Percentiles rank a stretch among this genome's conserved stretches.
phyloP scores from a whole-genome alignment of 2,797 vertebrate genomes.

The Platalea minor region DNA sequence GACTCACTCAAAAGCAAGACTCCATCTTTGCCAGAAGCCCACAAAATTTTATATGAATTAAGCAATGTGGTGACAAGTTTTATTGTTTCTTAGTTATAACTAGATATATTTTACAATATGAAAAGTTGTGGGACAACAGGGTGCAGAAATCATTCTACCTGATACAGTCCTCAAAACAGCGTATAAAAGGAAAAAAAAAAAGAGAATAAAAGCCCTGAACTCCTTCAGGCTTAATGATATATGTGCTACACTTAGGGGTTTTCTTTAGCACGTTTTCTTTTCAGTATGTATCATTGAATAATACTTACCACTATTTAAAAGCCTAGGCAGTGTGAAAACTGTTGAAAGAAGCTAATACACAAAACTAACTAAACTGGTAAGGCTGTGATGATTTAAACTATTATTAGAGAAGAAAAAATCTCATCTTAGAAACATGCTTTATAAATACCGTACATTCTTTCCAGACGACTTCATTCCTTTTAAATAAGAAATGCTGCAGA shows the following conservation, averaged over 20 bases:
- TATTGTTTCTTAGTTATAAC: not conserved
- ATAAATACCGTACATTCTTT: not conserved
- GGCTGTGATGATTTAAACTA: not conserved
- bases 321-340: not conserved
- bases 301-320: not conserved
- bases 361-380: not conserved
- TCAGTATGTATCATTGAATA: not conserved
- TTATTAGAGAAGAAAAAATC: not conserved
- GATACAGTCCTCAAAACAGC: not conserved
- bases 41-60: not conserved
- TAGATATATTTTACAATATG: not conserved
- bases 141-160: not conserved
- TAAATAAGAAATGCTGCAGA: not conserved
- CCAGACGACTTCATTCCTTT: not conserved
- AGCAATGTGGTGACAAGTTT: not conserved
- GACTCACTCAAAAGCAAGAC: not conserved
- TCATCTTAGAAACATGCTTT: not conserved
- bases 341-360: not conserved
- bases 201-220: not conserved
- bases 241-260: not conserved
- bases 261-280: not conserved
- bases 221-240: not conserved
- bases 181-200: not conserved
- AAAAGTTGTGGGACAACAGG: not conserved
- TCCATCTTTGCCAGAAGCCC: not conserved